Evolutionary conservation across 1,140 invertebrate genomes (phyloP).

Genomic region (Leptinotarsa undecemlineata): DNA sequence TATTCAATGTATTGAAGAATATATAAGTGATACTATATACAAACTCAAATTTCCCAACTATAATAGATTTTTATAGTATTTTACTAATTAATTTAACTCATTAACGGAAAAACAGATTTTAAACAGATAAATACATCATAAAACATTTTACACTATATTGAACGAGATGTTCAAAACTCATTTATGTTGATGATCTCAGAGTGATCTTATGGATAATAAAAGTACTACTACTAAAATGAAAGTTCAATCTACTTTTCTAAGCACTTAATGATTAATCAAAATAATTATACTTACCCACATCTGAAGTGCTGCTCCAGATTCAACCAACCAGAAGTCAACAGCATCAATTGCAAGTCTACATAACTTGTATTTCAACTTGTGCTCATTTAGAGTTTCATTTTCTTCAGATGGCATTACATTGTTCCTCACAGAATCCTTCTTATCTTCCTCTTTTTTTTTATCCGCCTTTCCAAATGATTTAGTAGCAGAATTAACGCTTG

Average conservation of each 20-base stretch:
- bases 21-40: no score
- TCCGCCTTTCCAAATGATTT: conserved; percentile 12
- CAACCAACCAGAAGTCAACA: conserved; percentile 88
- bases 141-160: no score
- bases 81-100: no score
- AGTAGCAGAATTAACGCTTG: neutral
- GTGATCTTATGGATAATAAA: no score
- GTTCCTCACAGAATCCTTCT: conserved; percentile 33
- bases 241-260: neutral
- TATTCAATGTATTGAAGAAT: no score
- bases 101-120: no score
- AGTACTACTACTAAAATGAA: neutral
- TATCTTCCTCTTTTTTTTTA: conserved; percentile 30
- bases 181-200: no score
- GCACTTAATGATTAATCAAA: no score
- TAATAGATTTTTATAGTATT: no score
- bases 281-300: conserved; percentile 67
- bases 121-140: no score
- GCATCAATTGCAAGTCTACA: conserved; percentile 88
- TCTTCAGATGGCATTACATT: conserved; percentile 8
- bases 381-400: conserved; percentile 30
- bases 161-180: no score
- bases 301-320: conserved; percentile 84
- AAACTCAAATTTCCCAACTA: no score
- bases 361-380: conserved; percentile 89